Base-by-base conservation (phyloP, 92 coral and sea anemone genomes). In the Epizoanthus stellaris region DNA sequence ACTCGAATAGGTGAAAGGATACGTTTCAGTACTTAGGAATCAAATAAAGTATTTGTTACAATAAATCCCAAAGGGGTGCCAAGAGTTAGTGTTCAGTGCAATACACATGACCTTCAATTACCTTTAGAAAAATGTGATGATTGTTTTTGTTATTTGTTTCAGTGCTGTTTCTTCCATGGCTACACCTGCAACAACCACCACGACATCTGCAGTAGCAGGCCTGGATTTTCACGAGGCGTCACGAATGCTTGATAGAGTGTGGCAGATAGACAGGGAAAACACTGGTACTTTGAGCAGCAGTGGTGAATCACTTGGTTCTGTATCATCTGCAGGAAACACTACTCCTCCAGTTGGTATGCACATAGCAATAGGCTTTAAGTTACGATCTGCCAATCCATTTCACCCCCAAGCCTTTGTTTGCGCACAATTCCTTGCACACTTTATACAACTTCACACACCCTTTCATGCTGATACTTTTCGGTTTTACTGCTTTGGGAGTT, bases 261-360 rank as follows among this genome's bases (percentile, higher is more conserved):
- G n/a, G 71, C 83, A 79, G 54, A 49, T 6, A 61, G 83, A 79
- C 30, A 63, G 83, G 49, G 83, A 79, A 45, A 79, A 45, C 34
- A 61, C 71, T 16, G 13, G 71, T 12, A 8, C 25, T 5, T 79
- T 59, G 7, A 75, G 80, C 42, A 63, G 83, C 58, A 79, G 83
- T 14, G 17, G 71, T 45, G 83, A 79, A 10, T 79, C 83, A 5
- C 5, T 79, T 30, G 60, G 83, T 62, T 79, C 83, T 12, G 30
- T 62, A 8, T 77, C 82, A 2, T 61, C 82, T 39, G 69, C 42
- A 9, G 83, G 83, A n/a, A 62, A 70, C 65, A 17, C 38, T 61
- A 52, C 70, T 8, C 71, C 36, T 39, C 70, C 71, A 79, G 20
- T 20, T 42, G 83, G 83, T 79, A 62, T 42, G 72, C 54, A 49